Percentiles rank a stretch among this genome's conserved stretches.
phyloP scores from a whole-genome alignment of 2,888 invertebrate species.

The Polydrusus cervinus region DNA sequence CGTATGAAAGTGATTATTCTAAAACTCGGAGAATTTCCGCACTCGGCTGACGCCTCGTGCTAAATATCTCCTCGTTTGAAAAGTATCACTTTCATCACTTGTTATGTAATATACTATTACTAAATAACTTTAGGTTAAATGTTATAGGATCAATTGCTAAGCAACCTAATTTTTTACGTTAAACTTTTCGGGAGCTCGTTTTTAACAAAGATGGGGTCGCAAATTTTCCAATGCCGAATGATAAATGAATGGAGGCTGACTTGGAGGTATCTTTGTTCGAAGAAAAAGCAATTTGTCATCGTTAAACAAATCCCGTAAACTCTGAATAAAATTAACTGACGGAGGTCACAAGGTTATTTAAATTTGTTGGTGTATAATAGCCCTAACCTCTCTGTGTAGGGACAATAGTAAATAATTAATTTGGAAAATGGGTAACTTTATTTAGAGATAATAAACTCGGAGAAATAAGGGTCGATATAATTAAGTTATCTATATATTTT shows the following conservation, averaged over 20 bases:
- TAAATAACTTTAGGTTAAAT: too few relatives aligned
- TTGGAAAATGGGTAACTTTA: not conserved
- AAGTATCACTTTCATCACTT: too few relatives aligned
- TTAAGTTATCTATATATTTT: not conserved
- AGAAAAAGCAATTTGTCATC: conserved; percentile 24
- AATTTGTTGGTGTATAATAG: conserved; percentile 19
- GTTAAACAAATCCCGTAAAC: conserved; percentile 22
- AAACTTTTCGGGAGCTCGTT: conserved; percentile 5
- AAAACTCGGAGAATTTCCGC: too few relatives aligned
- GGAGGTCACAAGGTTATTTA: conserved; percentile 19
- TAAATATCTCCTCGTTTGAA: too few relatives aligned
- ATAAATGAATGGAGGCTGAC: conserved; percentile 23
- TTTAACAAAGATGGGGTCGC: conserved; percentile 22
- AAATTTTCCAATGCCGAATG: conserved; percentile 11
- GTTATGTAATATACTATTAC: too few relatives aligned
- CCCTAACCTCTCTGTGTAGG: not conserved
- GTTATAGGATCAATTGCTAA: not conserved
- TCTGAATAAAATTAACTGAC: conserved; percentile 21
- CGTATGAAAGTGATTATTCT: too few relatives aligned
- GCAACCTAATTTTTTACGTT: conserved; percentile 1
- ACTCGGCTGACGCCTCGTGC: too few relatives aligned
- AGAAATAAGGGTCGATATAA: not conserved
- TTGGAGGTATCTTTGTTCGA: conserved; percentile 16
- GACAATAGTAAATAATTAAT: conserved; percentile 17
- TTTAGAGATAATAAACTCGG: not conserved